phyloP scores from a whole-genome alignment of 2,113 vertebrate genomes.

The Equus quagga region DNA sequence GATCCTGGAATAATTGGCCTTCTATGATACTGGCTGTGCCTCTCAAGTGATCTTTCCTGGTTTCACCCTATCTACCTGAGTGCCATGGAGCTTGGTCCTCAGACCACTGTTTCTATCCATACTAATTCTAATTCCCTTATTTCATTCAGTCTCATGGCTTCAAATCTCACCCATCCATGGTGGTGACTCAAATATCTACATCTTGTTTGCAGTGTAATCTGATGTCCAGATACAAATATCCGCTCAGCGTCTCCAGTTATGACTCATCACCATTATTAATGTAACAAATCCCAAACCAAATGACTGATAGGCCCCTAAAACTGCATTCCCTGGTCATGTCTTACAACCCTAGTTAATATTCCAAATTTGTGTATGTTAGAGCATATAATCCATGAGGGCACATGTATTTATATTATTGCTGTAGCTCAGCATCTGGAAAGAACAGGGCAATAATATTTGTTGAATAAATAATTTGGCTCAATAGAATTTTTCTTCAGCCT shows the following conservation, averaged over 20 bases:
- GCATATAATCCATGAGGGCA: neutral
- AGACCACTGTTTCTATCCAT: neutral
- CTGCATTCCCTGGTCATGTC: neutral
- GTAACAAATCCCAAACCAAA: neutral
- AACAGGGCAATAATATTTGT: neutral
- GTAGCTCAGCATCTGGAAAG: neutral
- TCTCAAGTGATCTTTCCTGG: neutral
- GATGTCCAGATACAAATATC: neutral
- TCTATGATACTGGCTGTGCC: neutral
- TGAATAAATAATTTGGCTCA: neutral
- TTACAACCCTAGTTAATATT: neutral
- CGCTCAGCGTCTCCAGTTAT: neutral
- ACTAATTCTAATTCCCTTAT: neutral
- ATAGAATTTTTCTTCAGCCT: neutral
- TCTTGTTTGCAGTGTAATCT: neutral
- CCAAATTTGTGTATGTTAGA: neutral
- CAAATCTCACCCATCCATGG: neutral
- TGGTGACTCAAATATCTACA: neutral
- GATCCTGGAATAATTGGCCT: neutral
- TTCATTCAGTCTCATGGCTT: neutral
- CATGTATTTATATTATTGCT: neutral
- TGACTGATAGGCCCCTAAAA: neutral
- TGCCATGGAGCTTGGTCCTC: neutral
- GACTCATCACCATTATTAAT: neutral
- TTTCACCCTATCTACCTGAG: neutral